These are phyloP conservation scores for Rattus rattus DNA, from an alignment of 2,113 vertebrate genomes.

Conservation along the genomic window DNA sequence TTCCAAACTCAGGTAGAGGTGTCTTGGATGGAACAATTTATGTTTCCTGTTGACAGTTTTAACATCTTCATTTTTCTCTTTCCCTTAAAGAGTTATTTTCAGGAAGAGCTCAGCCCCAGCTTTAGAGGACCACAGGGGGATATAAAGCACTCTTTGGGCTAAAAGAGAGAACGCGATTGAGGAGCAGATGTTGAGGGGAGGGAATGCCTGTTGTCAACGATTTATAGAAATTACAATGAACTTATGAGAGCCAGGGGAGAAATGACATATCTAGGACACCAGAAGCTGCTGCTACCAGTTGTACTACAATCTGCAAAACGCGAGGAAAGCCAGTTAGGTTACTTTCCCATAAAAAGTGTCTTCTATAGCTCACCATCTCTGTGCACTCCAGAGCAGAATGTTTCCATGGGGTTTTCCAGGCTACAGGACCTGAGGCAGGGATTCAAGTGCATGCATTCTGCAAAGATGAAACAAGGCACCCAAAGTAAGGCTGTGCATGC, in stretches of 20 bases:
- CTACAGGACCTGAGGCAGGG: background rate
- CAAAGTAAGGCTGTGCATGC: rapidly evolving
- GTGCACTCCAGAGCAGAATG: background rate
- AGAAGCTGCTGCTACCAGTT: background rate
- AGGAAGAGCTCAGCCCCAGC: background rate
- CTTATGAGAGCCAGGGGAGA: background rate
- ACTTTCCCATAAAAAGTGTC: background rate
- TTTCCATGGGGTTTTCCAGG: background rate
- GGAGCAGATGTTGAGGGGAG: background rate
- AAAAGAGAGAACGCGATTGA: background rate
- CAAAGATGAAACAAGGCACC: background rate
- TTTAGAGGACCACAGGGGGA: background rate
- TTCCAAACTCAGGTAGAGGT: background rate
- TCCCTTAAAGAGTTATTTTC: background rate
- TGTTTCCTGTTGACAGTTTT: background rate
- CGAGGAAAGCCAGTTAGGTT: background rate
- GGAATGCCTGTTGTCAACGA: background rate
- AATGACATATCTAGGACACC: background rate
- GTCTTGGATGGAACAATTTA: background rate
- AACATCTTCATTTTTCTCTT: background rate
- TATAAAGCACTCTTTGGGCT: background rate
- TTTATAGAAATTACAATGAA: background rate
- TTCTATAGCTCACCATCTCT: background rate
- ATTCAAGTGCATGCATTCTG: background rate
- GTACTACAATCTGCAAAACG: background rate